phyloP scores from a whole-genome alignment of 2,888 invertebrate genomes.

The Serripes groenlandicus region DNA sequence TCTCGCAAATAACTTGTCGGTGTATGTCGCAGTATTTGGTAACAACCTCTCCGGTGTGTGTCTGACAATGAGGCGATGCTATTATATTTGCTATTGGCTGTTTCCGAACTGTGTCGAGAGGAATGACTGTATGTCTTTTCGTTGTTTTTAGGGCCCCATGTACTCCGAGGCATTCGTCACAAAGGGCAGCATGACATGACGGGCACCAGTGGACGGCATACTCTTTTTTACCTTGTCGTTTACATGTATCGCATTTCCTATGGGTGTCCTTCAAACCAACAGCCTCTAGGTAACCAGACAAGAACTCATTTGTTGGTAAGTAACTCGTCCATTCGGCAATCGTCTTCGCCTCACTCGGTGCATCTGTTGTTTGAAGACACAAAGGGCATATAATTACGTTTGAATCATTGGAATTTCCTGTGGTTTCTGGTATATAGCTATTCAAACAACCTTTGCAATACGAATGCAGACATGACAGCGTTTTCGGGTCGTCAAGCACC shows the following conservation, averaged over 20 bases:
- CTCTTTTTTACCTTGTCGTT: conserved; percentile 49
- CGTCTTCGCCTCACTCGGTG: conserved; percentile 24
- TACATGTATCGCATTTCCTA: conserved; percentile 67
- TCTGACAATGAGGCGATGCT: conserved; percentile 53
- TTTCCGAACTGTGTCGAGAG: conserved; percentile 45
- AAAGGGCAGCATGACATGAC: conserved; percentile 67
- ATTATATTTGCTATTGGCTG: conserved; percentile 58
- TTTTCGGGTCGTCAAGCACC: conserved; percentile 48
- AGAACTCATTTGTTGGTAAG: conserved; percentile 65
- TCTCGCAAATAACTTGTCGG: conserved; percentile 62
- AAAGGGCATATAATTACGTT: conserved; percentile 53
- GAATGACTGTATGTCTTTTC: conserved; percentile 56
- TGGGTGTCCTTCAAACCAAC: conserved; percentile 53
- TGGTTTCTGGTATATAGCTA: conserved; percentile 48
- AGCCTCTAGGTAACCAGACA: conserved; percentile 61
- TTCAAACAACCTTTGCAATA: conserved; percentile 57
- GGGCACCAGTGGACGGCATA: conserved; percentile 66
- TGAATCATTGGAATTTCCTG: neutral
- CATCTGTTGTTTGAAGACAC: conserved; percentile 46
- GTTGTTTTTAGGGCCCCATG: conserved; percentile 71
- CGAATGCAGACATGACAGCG: conserved; percentile 57
- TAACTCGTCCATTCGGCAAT: conserved; percentile 48
- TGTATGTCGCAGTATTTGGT: conserved; percentile 68
- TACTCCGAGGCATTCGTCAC: conserved; percentile 64
- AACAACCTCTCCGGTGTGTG: conserved; percentile 65